Evolutionary conservation across 2,888 invertebrate species (phyloP).

Genomic region (Sminthurinus aureus): DNA sequence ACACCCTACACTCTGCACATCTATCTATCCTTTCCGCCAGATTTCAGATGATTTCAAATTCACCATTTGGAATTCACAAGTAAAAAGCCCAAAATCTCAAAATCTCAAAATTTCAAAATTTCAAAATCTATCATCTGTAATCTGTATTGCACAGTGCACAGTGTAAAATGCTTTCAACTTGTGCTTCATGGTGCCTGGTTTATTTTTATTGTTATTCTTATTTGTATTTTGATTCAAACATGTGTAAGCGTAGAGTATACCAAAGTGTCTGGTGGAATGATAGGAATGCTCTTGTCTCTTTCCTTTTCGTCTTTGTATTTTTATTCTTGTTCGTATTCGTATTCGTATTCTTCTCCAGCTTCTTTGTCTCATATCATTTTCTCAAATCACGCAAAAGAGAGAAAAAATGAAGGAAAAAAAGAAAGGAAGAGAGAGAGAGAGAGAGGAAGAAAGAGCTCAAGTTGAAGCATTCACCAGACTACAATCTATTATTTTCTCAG

Average conservation of each 20-base stretch:
- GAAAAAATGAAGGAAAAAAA: background rate
- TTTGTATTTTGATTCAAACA: background rate
- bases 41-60: no score
- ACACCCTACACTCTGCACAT: background rate
- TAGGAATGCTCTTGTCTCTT: background rate
- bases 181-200: no score
- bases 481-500: slow-evolving; percentile 8
- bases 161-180: background rate
- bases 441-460: background rate
- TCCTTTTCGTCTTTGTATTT: no score
- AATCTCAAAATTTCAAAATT: background rate
- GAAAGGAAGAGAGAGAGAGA: background rate
- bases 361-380: background rate
- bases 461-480: background rate
- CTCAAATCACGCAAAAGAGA: background rate
- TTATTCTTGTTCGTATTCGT: no score
- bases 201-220: no score
- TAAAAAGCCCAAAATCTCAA: background rate
- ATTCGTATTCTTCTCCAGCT: no score
- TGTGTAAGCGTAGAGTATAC: background rate
- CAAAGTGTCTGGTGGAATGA: no score
- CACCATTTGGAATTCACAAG: background rate
- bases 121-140: no score
- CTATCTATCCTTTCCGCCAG: background rate
- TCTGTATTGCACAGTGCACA: background rate